Conservation (phyloP, 2,888 invertebrate species). For the Augochlorella aurata region DNA sequence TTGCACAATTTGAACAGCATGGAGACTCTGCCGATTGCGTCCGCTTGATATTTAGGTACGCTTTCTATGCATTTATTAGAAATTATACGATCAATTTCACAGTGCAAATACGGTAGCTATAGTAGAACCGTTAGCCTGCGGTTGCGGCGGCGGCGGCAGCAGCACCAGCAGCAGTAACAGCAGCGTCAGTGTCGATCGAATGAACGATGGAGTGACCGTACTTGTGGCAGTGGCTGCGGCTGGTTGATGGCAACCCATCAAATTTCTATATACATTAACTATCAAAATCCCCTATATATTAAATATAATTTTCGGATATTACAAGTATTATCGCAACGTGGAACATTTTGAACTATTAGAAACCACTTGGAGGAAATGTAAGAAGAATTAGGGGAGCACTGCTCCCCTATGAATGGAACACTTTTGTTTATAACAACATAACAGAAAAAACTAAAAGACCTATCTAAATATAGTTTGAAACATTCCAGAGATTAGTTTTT, state of each 20-base stretch:
- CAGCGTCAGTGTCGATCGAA: constrained; percentile 23
- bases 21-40: too few relatives aligned
- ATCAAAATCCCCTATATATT: background rate
- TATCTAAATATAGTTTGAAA: too few relatives aligned
- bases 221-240: constrained; percentile 27
- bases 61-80: background rate
- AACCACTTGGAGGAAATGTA: background rate
- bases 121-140: constrained; percentile 29
- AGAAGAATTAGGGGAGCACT: too few relatives aligned
- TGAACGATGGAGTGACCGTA: constrained; percentile 30
- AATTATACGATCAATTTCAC: background rate
- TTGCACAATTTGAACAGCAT: too few relatives aligned
- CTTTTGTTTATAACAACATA: too few relatives aligned
- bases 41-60: too few relatives aligned
- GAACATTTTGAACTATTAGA: background rate
- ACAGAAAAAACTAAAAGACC: too few relatives aligned
- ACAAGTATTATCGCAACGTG: background rate
- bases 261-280: constrained; percentile 32
- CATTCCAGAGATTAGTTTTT: too few relatives aligned
- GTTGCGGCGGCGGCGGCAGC: constrained; percentile 18
- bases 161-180: too few relatives aligned
- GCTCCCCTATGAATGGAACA: too few relatives aligned
- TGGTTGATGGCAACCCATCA: constrained; percentile 23
- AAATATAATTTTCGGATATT: constrained; percentile 36
- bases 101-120: constrained; percentile 2